phyloP scores from a whole-genome alignment of 2,888 invertebrate species.

The Sinhomidia bicolor region DNA sequence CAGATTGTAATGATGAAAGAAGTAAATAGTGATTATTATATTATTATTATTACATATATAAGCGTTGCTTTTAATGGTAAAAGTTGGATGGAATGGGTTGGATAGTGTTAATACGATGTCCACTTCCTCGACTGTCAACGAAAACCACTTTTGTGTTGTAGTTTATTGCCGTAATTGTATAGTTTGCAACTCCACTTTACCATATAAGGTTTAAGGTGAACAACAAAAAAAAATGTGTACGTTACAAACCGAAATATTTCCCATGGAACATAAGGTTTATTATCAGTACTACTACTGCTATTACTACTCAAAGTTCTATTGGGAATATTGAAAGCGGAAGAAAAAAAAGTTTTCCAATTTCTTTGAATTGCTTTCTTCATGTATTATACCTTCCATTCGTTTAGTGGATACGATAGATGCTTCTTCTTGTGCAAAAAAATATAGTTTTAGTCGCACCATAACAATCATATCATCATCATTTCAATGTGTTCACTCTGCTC shows the following conservation, averaged over 20 bases:
- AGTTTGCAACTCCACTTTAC: not conserved
- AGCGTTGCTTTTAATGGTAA: not conserved
- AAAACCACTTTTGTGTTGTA: not conserved
- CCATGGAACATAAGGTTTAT: too few species aligned
- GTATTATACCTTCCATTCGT: constrained; percentile 30
- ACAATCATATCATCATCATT: not conserved
- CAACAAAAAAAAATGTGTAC: too few species aligned
- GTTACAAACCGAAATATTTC: too few species aligned
- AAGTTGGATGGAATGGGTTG: not conserved
- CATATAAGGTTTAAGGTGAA: too few species aligned
- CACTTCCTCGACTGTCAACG: not conserved
- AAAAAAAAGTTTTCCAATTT: constrained; percentile 68
- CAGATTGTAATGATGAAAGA: too few species aligned
- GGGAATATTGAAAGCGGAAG: constrained; percentile 31
- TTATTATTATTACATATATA: not conserved
- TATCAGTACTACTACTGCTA: too few species aligned
- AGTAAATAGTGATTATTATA: too few species aligned
- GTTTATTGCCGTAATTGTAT: too few species aligned
- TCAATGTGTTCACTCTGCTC: not conserved
- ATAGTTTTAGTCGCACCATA: not conserved
- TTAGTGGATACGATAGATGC: not conserved
- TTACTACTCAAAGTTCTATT: not conserved
- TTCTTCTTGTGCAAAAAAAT: not conserved
- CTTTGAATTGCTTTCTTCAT: constrained; percentile 64
- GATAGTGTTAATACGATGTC: not conserved